Conservation (phyloP, 2,797 vertebrate genomes). For the Limnodromus scolopaceus region DNA sequence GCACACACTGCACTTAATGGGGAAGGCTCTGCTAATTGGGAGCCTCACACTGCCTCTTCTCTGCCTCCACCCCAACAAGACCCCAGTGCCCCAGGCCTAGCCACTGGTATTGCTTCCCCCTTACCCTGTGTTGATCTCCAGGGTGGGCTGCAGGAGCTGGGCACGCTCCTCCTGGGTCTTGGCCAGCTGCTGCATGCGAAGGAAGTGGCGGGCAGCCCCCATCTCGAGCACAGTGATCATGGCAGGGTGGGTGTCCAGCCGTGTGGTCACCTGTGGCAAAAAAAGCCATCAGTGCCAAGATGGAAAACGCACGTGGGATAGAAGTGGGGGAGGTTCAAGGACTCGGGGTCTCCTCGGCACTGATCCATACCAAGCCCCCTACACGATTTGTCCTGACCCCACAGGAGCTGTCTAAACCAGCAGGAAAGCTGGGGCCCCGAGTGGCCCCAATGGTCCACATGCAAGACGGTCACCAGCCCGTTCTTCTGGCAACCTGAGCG, state of each 20-base stretch:
- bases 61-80: neutral
- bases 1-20: neutral
- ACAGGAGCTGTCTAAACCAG: neutral
- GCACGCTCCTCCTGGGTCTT: constrained; percentile 90
- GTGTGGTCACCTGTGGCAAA: constrained; percentile 85
- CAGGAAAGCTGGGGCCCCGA: neutral
- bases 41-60: neutral
- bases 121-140: constrained; percentile 95
- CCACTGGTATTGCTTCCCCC: neutral
- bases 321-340: neutral
- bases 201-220: constrained; percentile 95
- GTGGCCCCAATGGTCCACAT: neutral
- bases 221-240: constrained; percentile 99
- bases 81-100: neutral
- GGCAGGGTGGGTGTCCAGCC: constrained; percentile 93
- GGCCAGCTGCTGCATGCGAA: constrained; percentile 95
- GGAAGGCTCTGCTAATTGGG: neutral
- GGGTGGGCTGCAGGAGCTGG: constrained; percentile 93
- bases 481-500: neutral
- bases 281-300: neutral
- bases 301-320: fast-evolving
- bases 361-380: neutral
- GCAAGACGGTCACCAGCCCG: neutral
- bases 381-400: fast-evolving
- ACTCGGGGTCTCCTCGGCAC: neutral